phyloP scores from a whole-genome alignment of 2,888 invertebrate species.

The Lottia scabra region DNA sequence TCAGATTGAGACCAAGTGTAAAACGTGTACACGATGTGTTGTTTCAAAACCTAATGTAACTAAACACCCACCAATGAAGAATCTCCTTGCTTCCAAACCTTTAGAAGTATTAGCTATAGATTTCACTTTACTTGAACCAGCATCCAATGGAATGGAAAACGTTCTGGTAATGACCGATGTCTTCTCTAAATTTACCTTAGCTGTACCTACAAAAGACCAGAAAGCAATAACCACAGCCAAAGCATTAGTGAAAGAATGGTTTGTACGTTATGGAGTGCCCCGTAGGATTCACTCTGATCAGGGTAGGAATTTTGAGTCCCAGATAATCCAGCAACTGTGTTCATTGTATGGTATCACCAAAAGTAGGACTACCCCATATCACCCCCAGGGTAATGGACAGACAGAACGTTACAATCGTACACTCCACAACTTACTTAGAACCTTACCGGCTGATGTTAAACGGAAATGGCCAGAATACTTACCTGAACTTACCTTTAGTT shows the following conservation, averaged over 20 bases:
- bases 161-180: constrained; percentile 42
- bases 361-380: constrained; percentile 21
- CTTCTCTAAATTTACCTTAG: constrained; percentile 28
- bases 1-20: constrained; percentile 29
- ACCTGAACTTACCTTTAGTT: constrained; percentile 14
- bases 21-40: constrained; percentile 34
- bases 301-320: background rate
- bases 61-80: constrained; percentile 13
- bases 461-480: background rate
- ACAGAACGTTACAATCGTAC: constrained; percentile 25
- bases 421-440: constrained; percentile 19
- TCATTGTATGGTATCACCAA: constrained; percentile 19
- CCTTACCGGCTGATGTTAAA: constrained; percentile 10
- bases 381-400: constrained; percentile 22
- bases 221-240: constrained; percentile 20
- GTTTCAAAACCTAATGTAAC: constrained; percentile 17
- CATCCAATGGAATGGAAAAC: constrained; percentile 31
- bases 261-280: background rate
- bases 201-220: constrained; percentile 32
- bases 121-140: constrained; percentile 35
- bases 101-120: constrained; percentile 39
- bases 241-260: background rate
- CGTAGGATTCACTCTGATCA: background rate
- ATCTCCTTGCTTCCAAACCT: constrained; percentile 30
- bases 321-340: constrained; percentile 6